Conservation (phyloP, 2,888 invertebrate genomes). For the Ectemnius cavifrons region DNA sequence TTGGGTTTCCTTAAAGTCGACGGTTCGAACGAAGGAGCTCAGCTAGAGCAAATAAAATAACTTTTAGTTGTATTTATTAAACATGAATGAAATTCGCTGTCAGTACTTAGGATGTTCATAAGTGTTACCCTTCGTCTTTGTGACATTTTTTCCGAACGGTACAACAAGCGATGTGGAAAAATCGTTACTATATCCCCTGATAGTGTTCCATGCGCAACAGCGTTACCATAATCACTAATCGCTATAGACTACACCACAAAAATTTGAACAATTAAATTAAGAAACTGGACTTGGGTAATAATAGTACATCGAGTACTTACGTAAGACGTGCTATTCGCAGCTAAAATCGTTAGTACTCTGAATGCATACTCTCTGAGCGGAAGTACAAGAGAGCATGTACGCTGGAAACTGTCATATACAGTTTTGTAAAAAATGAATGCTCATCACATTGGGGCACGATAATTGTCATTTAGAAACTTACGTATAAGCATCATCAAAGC, state of each 20-base stretch:
- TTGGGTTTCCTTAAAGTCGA: conserved; percentile 62
- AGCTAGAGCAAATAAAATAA: conserved; percentile 50
- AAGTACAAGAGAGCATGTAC: conserved; percentile 72
- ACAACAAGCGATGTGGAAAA: conserved; percentile 77
- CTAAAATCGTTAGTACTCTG: conserved; percentile 71
- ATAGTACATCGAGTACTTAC: conserved; percentile 58
- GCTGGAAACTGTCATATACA: conserved; percentile 65
- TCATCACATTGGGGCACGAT: not conserved
- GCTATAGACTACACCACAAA: conserved; percentile 68
- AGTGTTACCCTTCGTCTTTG: conserved; percentile 64
- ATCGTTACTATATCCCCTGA: conserved; percentile 79
- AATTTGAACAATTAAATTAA: not conserved
- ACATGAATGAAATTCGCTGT: not conserved
- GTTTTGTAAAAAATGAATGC: conserved; percentile 17
- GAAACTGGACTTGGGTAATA: not conserved
- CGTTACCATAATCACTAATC: conserved; percentile 79
- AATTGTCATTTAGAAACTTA: conserved; percentile 56
- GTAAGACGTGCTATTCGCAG: conserved; percentile 76
- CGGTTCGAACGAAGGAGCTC: conserved; percentile 63
- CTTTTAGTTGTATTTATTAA: not conserved
- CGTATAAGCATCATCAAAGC: conserved; percentile 77
- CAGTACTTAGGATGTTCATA: conserved; percentile 51
- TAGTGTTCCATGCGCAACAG: conserved; percentile 78
- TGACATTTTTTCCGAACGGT: conserved; percentile 70
- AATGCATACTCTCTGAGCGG: conserved; percentile 74